Evolutionary conservation across 2,888 invertebrate species (phyloP), one percentile per base, ranked within the genome.

Genomic region (Neuroscelio doddi): DNA sequence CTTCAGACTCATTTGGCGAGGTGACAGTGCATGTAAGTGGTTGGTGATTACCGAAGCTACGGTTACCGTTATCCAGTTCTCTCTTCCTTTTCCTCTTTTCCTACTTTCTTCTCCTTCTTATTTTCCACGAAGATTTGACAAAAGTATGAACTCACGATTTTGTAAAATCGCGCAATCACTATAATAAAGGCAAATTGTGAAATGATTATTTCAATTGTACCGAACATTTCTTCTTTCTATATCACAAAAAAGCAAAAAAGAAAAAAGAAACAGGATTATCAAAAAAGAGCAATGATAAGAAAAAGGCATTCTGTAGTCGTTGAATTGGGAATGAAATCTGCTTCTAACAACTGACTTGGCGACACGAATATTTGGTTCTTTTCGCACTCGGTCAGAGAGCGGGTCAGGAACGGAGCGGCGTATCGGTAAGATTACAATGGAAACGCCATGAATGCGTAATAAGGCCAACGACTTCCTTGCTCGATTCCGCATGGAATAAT

Each of bases 381-480:
- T 17, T 29, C 12, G 45, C 45, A 17, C 47, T 34, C 24, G 36
- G 47, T 45, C 30, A 32, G 27, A n/a, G 17, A 9, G 17, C 15
- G 42, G 49, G 45, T 53, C 58, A 47, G 10, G 27, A 46, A 41
- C 17, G 53, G 39, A 10, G 17, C 32, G 16, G 14, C 47, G 55
- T 62, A 62, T 55, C 55, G 55, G 50, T 36, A 57, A 64, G 47
- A 72, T 73, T 69, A 73, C 70, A 76, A 75, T 73, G 56, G 72
- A 49, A 62, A 57, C 50, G 69, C 68, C 72, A 74, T 77, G 77
- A 77, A 77, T 77, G 76, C 74, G 71, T 77, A 77, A 77, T 74
- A 72, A 73, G 67, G 51, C 41, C 69, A 68, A 56, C 51, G 65
- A 66, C 61, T 64, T 66, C 42, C 67, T 69, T 47, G 57, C 72